phyloP scores from a whole-genome alignment of 1,140 invertebrate genomes.

The Zaprionus camerounensis region DNA sequence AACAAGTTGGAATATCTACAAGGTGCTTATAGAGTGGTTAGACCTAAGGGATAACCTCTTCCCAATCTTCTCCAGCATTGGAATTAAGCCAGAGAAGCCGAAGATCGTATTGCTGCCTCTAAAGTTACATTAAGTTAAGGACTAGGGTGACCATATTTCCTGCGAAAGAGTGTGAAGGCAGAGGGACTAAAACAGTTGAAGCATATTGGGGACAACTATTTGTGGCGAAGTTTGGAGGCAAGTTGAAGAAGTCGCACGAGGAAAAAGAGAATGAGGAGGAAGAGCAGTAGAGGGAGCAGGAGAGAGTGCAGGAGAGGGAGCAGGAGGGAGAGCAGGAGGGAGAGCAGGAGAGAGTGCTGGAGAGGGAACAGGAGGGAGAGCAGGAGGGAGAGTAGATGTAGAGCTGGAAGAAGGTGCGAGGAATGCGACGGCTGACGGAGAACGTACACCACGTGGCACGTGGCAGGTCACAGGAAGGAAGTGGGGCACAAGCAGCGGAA shows the following conservation, averaged over 20 bases:
- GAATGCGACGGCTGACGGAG: slow-evolving; percentile 39
- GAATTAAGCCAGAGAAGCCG: background rate
- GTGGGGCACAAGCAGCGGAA: background rate
- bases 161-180: background rate
- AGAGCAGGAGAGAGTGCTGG: background rate
- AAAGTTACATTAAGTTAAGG: background rate
- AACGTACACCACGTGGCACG: slow-evolving; percentile 24
- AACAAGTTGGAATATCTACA: background rate
- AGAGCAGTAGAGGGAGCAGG: background rate
- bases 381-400: background rate
- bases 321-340: background rate
- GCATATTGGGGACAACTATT: slow-evolving; percentile 68
- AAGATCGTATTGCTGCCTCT: background rate
- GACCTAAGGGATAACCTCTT: too few species aligned
- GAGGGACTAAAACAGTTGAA: slow-evolving; percentile 35
- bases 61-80: background rate
- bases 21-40: too few species aligned
- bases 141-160: background rate
- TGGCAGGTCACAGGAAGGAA: slow-evolving; percentile 18
- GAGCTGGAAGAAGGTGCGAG: background rate
- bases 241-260: background rate
- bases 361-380: background rate
- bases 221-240: slow-evolving; percentile 17
- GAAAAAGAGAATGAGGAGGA: background rate
- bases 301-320: background rate